These are phyloP conservation scores for Branchellion lobata DNA, from an alignment of 2,888 invertebrate species.

Conservation along the genomic window DNA sequence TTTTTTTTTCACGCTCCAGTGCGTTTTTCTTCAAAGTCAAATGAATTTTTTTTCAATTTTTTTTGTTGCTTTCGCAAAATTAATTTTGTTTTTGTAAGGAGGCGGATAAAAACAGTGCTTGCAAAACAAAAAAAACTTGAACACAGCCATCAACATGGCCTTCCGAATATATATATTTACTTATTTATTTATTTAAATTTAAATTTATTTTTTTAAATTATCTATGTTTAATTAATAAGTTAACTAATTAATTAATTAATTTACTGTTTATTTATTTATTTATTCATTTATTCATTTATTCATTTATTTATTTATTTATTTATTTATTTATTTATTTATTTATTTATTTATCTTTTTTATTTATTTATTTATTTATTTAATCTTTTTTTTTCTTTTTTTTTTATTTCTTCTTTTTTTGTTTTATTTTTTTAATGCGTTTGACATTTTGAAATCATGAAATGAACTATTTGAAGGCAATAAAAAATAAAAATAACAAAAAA, in stretches of 20 bases:
- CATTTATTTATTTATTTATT: neutral
- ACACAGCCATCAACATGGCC: too few relatives aligned
- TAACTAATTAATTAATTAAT: neutral
- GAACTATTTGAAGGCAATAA: too few relatives aligned
- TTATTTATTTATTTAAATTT: neutral
- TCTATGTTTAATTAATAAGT: neutral
- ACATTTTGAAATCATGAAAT: too few relatives aligned
- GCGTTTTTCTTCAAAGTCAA: too few relatives aligned
- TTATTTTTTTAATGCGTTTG: neutral
- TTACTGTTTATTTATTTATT: neutral
- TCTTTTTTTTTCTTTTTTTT: neutral
- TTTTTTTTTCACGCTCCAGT: too few relatives aligned
- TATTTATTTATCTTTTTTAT: neutral
- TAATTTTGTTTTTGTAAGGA: too few relatives aligned
- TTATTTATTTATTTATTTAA: neutral
- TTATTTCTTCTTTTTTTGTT: neutral
- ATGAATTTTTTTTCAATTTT: too few relatives aligned
- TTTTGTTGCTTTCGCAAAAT: too few relatives aligned
- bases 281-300: neutral
- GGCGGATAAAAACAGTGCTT: too few relatives aligned
- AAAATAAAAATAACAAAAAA: too few relatives aligned
- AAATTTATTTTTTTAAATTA: neutral
- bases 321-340: neutral
- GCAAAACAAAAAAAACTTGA: too few relatives aligned
- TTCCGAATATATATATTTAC: too few relatives aligned